phyloP scores from a whole-genome alignment of 2,797 vertebrate species.

The Phyllotis vaccarum region DNA sequence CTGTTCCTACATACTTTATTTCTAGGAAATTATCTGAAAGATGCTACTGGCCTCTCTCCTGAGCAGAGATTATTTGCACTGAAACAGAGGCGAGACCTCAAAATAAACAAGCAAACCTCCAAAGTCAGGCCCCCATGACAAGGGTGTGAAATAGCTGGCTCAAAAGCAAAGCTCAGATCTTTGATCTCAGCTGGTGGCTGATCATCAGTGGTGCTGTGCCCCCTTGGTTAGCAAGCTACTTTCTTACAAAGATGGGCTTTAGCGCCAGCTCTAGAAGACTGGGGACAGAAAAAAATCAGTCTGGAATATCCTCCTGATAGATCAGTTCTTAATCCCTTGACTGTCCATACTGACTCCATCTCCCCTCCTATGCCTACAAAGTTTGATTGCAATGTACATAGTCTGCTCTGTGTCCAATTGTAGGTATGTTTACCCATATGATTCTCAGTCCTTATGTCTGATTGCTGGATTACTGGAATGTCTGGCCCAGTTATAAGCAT shows the following conservation, averaged over 20 bases:
- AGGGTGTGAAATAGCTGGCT: not conserved
- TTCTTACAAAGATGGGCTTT: not conserved
- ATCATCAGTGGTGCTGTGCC: not conserved
- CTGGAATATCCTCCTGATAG: not conserved
- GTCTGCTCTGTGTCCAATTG: not conserved
- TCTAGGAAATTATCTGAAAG: constrained; percentile 23
- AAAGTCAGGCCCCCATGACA: not conserved
- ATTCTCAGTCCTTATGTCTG: not conserved
- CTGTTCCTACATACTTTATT: constrained; percentile 21
- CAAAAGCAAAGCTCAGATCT: not conserved
- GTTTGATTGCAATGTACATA: not conserved
- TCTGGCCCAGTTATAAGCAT: not conserved
- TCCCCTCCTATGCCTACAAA: not conserved
- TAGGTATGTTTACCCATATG: not conserved
- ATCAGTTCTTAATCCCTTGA: not conserved
- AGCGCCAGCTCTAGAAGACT: not conserved
- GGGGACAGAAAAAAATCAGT: not conserved
- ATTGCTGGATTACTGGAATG: not conserved
- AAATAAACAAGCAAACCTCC: constrained; percentile 4
- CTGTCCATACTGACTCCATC: not conserved
- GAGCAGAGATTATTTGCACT: not conserved
- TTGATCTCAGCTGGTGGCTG: not conserved
- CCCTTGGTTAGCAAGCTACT: not conserved
- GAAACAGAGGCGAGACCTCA: constrained; percentile 11
- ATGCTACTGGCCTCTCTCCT: constrained; percentile 8